Evolutionary conservation across 2,113 vertebrate species (phyloP).

Genomic region (Rhagologus leucostigma): DNA sequence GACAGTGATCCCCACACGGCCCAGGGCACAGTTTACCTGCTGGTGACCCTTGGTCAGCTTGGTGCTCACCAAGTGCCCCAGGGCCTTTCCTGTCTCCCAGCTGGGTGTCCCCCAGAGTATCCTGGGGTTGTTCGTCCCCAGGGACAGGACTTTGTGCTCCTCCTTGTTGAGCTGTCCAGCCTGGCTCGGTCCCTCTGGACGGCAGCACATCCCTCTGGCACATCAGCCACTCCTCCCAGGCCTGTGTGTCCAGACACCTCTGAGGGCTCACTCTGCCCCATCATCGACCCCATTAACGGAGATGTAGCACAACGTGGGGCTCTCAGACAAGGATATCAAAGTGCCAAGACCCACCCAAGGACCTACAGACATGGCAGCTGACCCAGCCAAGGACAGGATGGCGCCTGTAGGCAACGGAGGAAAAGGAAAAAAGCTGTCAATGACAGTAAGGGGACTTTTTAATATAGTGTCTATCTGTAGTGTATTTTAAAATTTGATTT

Average conservation of each 20-base stretch:
- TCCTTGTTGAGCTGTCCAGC: not conserved
- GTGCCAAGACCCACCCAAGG: not conserved
- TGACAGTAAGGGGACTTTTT: not conserved
- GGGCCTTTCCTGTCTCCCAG: not conserved
- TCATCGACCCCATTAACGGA: not conserved
- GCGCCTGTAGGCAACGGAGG: rapidly evolving
- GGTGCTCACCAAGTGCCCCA: not conserved
- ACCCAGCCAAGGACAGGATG: not conserved
- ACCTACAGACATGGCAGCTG: not conserved
- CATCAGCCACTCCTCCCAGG: not conserved
- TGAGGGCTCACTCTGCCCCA: not conserved
- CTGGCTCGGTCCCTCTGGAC: not conserved
- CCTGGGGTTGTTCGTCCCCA: not conserved
- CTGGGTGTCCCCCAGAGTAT: too few species aligned
- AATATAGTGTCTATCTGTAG: not conserved
- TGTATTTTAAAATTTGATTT: not conserved
- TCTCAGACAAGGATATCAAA: not conserved
- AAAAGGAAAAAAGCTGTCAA: not conserved
- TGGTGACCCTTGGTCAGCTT: not conserved
- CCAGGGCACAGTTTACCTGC: not conserved
- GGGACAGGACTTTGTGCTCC: not conserved
- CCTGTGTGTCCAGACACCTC: too few species aligned
- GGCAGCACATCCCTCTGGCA: not conserved
- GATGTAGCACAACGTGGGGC: not conserved
- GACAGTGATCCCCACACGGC: not conserved